Percentiles rank a stretch among this genome's conserved stretches.
Evolutionary conservation across 2,888 invertebrate species (phyloP).

Genomic region (Strigamia crassipes): DNA sequence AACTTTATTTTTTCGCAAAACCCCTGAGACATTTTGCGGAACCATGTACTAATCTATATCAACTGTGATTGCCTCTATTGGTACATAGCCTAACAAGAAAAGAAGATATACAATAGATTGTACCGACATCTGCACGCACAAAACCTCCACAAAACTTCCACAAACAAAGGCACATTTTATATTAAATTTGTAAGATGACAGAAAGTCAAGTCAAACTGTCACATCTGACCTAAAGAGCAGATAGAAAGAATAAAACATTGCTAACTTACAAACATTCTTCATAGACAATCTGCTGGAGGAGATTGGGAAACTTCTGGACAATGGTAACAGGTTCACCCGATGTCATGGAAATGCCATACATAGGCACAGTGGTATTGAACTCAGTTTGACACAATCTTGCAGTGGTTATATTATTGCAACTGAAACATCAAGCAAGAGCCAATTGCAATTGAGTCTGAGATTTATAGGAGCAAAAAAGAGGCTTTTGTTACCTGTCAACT

Average conservation of each 20-base stretch:
- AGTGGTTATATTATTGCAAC: slow-evolving; percentile 26
- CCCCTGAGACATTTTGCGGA: too few relatives aligned
- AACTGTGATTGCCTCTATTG: too few relatives aligned
- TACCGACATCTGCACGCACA: too few relatives aligned
- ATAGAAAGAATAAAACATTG: background rate
- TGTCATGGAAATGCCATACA: slow-evolving; percentile 91
- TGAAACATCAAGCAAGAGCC: slow-evolving; percentile 20
- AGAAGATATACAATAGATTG: too few relatives aligned
- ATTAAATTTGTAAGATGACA: too few relatives aligned
- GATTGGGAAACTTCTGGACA: slow-evolving; percentile 90
- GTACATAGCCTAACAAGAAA: too few relatives aligned
- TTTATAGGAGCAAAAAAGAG: background rate
- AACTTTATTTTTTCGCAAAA: too few relatives aligned
- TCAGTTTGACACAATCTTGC: slow-evolving; percentile 75
- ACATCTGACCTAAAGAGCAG: too few relatives aligned
- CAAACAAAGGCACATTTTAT: too few relatives aligned
- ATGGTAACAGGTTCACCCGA: slow-evolving; percentile 92
- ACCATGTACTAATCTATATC: too few relatives aligned
- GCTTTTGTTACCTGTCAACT: slow-evolving; percentile 8
- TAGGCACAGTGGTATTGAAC: slow-evolving; percentile 90
- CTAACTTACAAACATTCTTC: slow-evolving; percentile 87
- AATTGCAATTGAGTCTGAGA: slow-evolving; percentile 10
- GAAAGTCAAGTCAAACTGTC: too few relatives aligned
- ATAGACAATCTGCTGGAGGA: slow-evolving; percentile 88
- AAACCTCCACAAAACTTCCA: too few relatives aligned